A percentile compares a stretch with the other conserved stretches of the same genome.
phyloP scores from a whole-genome alignment of 2,797 vertebrate species.

The Chiloscyllium punctatum region DNA sequence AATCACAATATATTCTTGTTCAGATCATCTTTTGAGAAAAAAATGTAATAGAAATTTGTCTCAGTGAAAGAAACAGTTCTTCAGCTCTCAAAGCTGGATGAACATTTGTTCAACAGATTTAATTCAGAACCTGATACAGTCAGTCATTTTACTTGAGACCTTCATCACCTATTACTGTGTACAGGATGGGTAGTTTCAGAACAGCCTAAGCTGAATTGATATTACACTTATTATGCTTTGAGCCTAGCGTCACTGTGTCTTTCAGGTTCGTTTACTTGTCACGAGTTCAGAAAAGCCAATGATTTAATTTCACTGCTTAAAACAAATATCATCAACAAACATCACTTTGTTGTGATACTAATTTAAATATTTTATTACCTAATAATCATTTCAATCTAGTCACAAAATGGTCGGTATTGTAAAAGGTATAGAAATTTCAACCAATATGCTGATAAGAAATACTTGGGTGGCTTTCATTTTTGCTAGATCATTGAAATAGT shows the following conservation, averaged over 20 bases:
- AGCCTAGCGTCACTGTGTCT: neutral
- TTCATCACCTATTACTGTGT: neutral
- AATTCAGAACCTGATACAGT: neutral
- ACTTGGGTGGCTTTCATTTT: neutral
- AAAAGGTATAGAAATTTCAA: neutral
- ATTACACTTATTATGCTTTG: neutral
- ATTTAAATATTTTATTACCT: neutral
- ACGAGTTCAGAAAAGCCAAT: slow-evolving; percentile 1
- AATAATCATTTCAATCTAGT: neutral
- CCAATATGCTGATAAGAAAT: neutral
- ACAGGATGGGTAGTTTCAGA: neutral
- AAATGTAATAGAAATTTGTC: neutral
- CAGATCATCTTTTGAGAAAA: neutral
- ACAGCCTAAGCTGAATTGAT: neutral
- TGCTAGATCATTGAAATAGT: neutral
- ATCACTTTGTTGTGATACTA: neutral
- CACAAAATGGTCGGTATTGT: neutral
- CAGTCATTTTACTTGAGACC: neutral
- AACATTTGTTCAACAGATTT: slow-evolving; percentile 25
- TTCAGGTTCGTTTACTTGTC: neutral
- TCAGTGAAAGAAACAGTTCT: neutral
- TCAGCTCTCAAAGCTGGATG: neutral
- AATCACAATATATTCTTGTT: neutral
- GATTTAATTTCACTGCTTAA: neutral
- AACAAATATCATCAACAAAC: neutral